Evolutionary conservation across 1,140 invertebrate genomes (phyloP).

Genomic region (Drosophila trapezifrons): DNA sequence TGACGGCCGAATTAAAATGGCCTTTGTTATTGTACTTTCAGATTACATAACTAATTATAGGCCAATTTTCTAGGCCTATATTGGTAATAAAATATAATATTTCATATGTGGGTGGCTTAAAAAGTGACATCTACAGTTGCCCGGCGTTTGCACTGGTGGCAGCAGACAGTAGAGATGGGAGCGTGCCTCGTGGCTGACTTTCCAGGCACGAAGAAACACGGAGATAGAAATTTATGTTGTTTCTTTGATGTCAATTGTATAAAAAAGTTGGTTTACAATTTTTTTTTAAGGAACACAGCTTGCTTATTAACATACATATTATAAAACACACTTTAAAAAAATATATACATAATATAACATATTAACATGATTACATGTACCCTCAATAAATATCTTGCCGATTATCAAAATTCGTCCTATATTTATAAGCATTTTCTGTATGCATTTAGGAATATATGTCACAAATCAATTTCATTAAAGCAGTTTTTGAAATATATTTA

Average conservation of each 20-base stretch:
- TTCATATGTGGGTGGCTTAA: background rate
- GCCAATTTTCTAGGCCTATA: background rate
- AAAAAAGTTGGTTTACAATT: background rate
- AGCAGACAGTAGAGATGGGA: slow-evolving; percentile 14
- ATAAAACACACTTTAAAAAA: background rate
- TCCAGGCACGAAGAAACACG: background rate
- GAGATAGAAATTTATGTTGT: background rate
- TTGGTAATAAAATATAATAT: background rate
- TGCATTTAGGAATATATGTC: too few relatives aligned
- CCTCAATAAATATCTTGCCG: too few relatives aligned
- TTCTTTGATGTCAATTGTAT: background rate
- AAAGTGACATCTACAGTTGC: background rate
- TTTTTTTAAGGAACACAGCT: background rate
- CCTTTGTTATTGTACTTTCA: slow-evolving; percentile 30
- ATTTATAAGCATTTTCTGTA: too few relatives aligned
- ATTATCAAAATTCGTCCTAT: too few relatives aligned
- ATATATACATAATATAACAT: background rate
- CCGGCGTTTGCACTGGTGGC: slow-evolving; percentile 20
- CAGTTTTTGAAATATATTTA: too few relatives aligned
- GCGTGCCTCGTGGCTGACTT: background rate
- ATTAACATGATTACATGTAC: too few relatives aligned
- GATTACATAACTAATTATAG: slow-evolving; percentile 58
- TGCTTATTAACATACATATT: background rate
- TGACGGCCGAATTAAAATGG: background rate
- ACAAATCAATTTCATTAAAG: too few relatives aligned